Conservation (phyloP, 1,140 invertebrate genomes). For the Spodoptera frugiperda region DNA sequence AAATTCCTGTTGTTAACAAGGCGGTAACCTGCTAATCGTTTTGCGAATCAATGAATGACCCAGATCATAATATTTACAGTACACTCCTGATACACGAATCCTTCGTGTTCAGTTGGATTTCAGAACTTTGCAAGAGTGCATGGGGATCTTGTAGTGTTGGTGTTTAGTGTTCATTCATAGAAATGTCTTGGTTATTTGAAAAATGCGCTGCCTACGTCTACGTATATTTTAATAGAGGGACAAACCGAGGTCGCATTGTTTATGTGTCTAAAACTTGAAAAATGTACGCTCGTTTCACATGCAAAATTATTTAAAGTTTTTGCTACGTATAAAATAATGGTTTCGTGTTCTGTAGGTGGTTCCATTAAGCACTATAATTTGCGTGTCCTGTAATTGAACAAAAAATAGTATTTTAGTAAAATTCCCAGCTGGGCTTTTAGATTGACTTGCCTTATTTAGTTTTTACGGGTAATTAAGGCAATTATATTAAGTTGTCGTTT, state of each 20-base stretch:
- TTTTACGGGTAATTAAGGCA: slow-evolving; percentile 1
- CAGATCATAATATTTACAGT: slow-evolving; percentile 20
- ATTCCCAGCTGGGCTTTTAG: slow-evolving; percentile 17
- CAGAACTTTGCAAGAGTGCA: slow-evolving; percentile 6
- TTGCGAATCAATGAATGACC: slow-evolving; percentile 35
- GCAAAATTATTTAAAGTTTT: slow-evolving; percentile 14
- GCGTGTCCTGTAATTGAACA: slow-evolving; percentile 15
- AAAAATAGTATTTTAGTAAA: slow-evolving; percentile 7
- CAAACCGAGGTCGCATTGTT: background rate
- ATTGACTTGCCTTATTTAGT: background rate
- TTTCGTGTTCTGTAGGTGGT: slow-evolving; percentile 8
- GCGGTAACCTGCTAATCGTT: slow-evolving; percentile 4
- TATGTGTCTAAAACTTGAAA: background rate
- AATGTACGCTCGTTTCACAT: background rate
- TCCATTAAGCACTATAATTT: slow-evolving; percentile 5
- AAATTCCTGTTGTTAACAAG: background rate
- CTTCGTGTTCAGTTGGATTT: slow-evolving; percentile 21
- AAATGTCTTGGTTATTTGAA: no score
- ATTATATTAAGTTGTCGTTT: slow-evolving; percentile 1
- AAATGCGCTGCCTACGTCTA: no score
- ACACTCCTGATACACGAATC: slow-evolving; percentile 4
- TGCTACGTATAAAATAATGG: background rate
- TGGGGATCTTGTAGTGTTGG: background rate
- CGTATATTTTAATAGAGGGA: no score
- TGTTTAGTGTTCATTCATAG: no score